phyloP scores from a whole-genome alignment of 2,888 invertebrate genomes.

The Idaea aversata region DNA sequence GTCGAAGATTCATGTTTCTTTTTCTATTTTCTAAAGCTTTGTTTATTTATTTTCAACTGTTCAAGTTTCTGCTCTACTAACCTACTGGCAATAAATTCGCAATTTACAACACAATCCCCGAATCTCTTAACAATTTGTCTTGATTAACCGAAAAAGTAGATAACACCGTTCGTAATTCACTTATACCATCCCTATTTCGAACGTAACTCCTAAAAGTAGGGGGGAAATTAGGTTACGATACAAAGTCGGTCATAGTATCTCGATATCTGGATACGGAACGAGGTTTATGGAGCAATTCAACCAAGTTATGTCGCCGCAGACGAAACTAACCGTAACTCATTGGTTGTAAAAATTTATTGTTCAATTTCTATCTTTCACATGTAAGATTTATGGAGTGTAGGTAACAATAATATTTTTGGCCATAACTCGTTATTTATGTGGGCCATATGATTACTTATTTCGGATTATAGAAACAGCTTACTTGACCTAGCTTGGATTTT shows the following conservation, averaged over 20 bases:
- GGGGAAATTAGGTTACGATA: slow-evolving; percentile 48
- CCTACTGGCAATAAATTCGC: not conserved
- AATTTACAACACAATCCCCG: not conserved
- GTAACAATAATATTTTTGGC: slow-evolving; percentile 18
- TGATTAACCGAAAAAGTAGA: slow-evolving; percentile 4
- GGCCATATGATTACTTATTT: too few relatives aligned
- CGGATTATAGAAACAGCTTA: too few relatives aligned
- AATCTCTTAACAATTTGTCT: slow-evolving; percentile 3
- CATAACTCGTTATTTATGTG: too few relatives aligned
- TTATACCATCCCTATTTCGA: slow-evolving; percentile 24
- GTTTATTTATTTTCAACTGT: not conserved
- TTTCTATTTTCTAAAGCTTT: slow-evolving; percentile 1
- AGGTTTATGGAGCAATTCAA: slow-evolving; percentile 43
- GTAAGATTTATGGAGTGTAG: slow-evolving; percentile 34
- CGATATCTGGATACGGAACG: slow-evolving; percentile 34
- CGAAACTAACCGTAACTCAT: slow-evolving; percentile 36
- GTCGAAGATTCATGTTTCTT: not conserved
- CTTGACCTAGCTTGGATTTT: too few relatives aligned
- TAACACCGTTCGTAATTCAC: slow-evolving; percentile 29
- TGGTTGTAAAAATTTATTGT: slow-evolving; percentile 40
- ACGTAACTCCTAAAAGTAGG: slow-evolving; percentile 17
- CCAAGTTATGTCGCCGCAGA: slow-evolving; percentile 35
- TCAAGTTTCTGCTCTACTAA: not conserved
- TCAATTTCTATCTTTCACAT: slow-evolving; percentile 28
- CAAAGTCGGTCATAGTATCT: slow-evolving; percentile 33